Base-by-base conservation (phyloP, 1,140 invertebrate genomes). In the Panonychus citri region DNA sequence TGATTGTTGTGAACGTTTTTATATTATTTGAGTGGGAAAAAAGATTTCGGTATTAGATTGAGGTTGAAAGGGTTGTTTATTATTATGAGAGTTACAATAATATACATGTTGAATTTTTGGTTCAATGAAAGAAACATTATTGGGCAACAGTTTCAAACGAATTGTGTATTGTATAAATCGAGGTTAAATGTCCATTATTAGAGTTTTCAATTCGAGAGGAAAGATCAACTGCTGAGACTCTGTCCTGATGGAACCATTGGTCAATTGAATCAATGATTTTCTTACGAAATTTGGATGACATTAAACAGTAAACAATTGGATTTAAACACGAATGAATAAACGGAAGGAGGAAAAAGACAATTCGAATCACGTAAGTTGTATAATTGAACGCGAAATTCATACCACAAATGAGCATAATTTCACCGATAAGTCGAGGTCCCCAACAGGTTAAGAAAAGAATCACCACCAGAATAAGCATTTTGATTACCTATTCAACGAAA, bases 381-480 rank as follows among this genome's bases (percentile, higher is more conserved):
- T 64, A 62, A 43, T 62, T 62, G 46, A 62, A 67, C 10, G 57
- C 34, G 30, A n/a, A n/a, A 21, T 60, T 50, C 3, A 65, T 39
- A n/a, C 64, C 63, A 17, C 62, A 60, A 19, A 55, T 57, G 15
- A 63, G 57, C 5, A 62, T 52, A 15, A 63, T 58, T 17, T 66
- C 62, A 37, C 76, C 74, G 19, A 79, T 72, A 13, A 80, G 65
- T 58, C 78, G 67, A 3, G 80, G 80, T 58, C 73, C 72, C 79
- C 79, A 81, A 61, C 79, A 80, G 28, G 80, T 66, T 3, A 76
- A 73, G 66, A 81, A 81, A 5, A 81, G 66, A 17, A 79, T 70
- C n/a, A 81, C 78, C 10, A 81, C 78, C 2, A 77, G 75, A 0
- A 81, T 75, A 39, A 81, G 63, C 79, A 81, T 81, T 62, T 78